Conservation (phyloP, 1,140 invertebrate genomes). For the Bilobella aurantiaca region DNA sequence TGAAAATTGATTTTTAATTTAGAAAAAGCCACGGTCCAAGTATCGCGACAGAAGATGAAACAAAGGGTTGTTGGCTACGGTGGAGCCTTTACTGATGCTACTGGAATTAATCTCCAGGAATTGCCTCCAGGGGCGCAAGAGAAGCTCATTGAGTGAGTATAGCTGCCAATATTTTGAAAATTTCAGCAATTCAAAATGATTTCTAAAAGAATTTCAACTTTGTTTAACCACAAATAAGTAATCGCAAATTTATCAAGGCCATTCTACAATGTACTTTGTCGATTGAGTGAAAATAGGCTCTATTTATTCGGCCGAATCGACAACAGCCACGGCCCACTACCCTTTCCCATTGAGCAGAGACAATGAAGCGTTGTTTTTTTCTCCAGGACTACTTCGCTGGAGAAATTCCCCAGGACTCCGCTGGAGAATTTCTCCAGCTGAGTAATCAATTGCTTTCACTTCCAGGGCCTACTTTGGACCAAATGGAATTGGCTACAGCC, state of each 20-base stretch:
- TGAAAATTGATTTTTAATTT: too few species aligned
- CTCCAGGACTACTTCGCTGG: too few species aligned
- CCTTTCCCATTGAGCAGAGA: too few species aligned
- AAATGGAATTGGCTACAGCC: slow-evolving; percentile 45
- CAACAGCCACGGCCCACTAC: too few species aligned
- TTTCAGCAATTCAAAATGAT: neutral
- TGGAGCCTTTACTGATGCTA: slow-evolving; percentile 49
- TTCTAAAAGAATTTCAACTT: neutral
- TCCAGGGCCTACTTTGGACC: slow-evolving; percentile 37
- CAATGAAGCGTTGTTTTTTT: too few species aligned
- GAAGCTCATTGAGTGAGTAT: slow-evolving; percentile 37
- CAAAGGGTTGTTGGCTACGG: slow-evolving; percentile 48
- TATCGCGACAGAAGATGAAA: slow-evolving; percentile 3
- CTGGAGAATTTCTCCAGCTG: slow-evolving; percentile 1
- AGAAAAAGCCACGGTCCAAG: neutral
- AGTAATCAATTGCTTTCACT: neutral
- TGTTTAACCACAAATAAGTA: too few species aligned
- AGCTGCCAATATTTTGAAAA: neutral
- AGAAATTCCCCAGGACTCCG: too few species aligned
- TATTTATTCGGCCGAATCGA: too few species aligned
- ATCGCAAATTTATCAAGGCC: too few species aligned
- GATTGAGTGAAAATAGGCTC: too few species aligned
- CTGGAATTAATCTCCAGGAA: slow-evolving; percentile 44
- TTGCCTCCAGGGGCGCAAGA: slow-evolving; percentile 38
- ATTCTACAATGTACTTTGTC: too few species aligned